Base-by-base conservation (phyloP, 35 echinoderm and acorn worm genomes). In the Eucidaris tribuloides region DNA sequence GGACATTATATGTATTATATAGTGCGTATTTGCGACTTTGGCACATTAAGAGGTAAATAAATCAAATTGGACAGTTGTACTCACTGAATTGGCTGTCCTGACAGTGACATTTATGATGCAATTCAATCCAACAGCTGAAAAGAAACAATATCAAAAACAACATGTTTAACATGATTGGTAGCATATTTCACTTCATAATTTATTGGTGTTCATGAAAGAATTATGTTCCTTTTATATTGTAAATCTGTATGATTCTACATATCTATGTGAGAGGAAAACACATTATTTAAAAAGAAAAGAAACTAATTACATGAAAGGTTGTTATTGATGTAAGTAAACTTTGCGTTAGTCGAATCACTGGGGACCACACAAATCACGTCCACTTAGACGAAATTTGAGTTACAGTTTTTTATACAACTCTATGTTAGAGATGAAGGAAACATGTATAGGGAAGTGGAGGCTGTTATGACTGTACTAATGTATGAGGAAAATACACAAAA, bases 91-190 rank as follows among this genome's bases (percentile, higher is more conserved):
- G 20, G 89, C 89, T 22, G 84, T 84, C 25, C 93, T 77, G 5
- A 91, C 88, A 18, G 78, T 87, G 50, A 96, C 83, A 74, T 88
- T 96, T 24, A 97, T 79, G 54, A 97, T 79, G 59, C 94, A 96
- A 43, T 86, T 96, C 44, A 84, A 86, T 0, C 93, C 93, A 17
- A 96, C 89, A 79, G 93, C 91, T 94, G 62, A 17, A 37, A 89
- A 92, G 23, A 71, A 52, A 82, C 9, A n/a, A 35, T 13, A 89
- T 39, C 31, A 18, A 46, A 25, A 81, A 24, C 30, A 59, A 58
- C 20, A 58, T 3, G 30, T 4, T 15, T 5, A n/a, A 59, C 30
- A 24, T 59, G 5, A 59, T 24, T 20, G 22, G 22, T 59, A 28
- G 7, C 22, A 59, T 17, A 59, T 24, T 59, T 7, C 18, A 24